Conservation (phyloP, 1,140 invertebrate species). For the Sinella curviseta region DNA sequence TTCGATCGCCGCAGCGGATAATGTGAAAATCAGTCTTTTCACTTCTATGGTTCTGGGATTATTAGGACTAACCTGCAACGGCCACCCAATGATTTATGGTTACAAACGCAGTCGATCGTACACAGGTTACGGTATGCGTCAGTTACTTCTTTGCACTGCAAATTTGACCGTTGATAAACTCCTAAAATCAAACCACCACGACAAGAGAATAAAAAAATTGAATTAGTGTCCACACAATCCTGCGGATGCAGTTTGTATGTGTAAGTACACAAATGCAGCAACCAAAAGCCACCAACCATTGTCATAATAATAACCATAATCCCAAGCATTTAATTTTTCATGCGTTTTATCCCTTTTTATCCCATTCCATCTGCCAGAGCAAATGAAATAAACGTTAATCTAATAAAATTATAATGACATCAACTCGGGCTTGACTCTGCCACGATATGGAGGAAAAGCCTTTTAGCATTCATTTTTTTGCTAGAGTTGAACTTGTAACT, state of each 20-base stretch:
- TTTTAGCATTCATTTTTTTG: not conserved
- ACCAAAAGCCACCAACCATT: too few relatives aligned
- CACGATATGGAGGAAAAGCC: too few relatives aligned
- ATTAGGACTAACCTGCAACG: not conserved
- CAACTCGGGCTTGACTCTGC: too few relatives aligned
- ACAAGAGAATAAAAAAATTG: not conserved
- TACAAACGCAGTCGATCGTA: not conserved
- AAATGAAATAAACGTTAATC: too few relatives aligned
- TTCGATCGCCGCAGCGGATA: not conserved
- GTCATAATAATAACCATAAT: too few relatives aligned
- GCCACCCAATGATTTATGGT: not conserved
- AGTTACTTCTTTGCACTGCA: constrained; percentile 1
- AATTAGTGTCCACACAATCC: not conserved
- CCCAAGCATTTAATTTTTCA: too few relatives aligned
- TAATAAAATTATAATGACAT: too few relatives aligned
- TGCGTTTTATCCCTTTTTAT: too few relatives aligned
- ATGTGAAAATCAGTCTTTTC: not conserved
- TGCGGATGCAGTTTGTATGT: too few relatives aligned
- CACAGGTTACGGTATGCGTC: not conserved
- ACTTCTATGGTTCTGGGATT: not conserved
- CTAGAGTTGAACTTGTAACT: not conserved
- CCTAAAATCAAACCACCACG: not conserved
- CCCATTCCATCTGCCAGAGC: too few relatives aligned
- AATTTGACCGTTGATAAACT: not conserved
- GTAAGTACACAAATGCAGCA: too few relatives aligned